Conservation (phyloP, 1,140 invertebrate genomes). For the Ostrea denselamellosa region DNA sequence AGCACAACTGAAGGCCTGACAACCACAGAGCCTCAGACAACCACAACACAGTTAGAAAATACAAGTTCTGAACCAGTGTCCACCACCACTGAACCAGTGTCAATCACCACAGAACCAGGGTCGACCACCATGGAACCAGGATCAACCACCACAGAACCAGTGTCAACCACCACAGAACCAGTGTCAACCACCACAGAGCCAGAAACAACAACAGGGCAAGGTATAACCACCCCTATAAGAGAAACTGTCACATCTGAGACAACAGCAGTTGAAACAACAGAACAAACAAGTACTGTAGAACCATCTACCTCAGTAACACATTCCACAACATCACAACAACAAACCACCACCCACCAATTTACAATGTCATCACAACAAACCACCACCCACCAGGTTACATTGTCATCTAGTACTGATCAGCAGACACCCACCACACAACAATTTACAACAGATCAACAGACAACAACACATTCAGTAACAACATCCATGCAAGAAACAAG, state of each 20-base stretch:
- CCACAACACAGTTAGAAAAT: background rate
- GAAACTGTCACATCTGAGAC: conserved; percentile 8
- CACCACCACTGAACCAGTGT: background rate
- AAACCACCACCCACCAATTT: background rate
- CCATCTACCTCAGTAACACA: background rate
- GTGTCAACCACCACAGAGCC: conserved; percentile 21
- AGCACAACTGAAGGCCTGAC: conserved; percentile 37
- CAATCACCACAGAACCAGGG: conserved; percentile 15
- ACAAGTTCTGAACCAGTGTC: conserved; percentile 26
- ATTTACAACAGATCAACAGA: conserved; percentile 1
- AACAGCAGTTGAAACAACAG: background rate
- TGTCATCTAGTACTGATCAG: background rate
- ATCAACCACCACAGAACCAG: conserved; percentile 40
- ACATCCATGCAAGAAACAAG: conserved; percentile 13
- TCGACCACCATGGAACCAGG: conserved; percentile 33
- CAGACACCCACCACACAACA: background rate
- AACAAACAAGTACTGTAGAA: background rate
- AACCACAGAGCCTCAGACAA: conserved; percentile 25
- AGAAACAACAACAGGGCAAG: conserved; percentile 23
- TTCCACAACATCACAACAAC: background rate
- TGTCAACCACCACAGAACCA: conserved; percentile 30
- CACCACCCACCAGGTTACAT: background rate
- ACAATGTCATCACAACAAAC: background rate
- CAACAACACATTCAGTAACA: background rate
- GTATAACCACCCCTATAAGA: background rate